Evolutionary conservation across 2,888 invertebrate species (phyloP), one percentile per base, ranked within the genome.

Genomic region (Trissoscelio sp.): DNA sequence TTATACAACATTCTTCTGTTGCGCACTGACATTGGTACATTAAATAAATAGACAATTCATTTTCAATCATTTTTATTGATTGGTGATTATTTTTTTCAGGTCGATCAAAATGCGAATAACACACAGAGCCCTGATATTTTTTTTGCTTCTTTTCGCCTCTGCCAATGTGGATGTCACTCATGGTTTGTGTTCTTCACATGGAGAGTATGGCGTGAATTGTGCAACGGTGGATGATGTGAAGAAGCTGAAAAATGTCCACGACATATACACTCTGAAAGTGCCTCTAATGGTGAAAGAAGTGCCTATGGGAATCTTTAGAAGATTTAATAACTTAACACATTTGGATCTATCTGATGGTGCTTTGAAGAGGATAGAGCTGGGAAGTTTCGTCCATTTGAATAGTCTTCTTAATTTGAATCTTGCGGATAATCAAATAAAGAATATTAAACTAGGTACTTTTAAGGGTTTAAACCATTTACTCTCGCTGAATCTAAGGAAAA

Each of bases 321-420:
- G 93, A 83, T 91, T 95, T 55, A 93, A 93, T 28, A 94, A 93
- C 89, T 90, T 95, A 39, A 94, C 93, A 55, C 93, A 94, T 42
- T 91, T 95, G 83, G 94, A 95, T 89, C 90, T 95, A 31, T 95
- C 95, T 0, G 92, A 93, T 53, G 95, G 95, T 85, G 92, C 93
- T 48, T 92, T 95, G 55, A 92, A 93, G 62, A 92, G 92, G 78
- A 89, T 95, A 31, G 84, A 89, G 9, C 93, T 94, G 0, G 94
- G 93, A 83, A 92, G 94, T 85, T 93, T 94, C 70, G 88, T 91
- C 24, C 93, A 93, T 72, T 92, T 95, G 62, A 93, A 92, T 79
- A 94, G 94, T 88, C 91, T 94, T 60, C 92, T 93, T 9, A 94
- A 94, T 86, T 89, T 94, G 6, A 93, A 93, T 88, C 90, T 95